Evolutionary conservation across 2,113 vertebrate species (phyloP).

Genomic region (Cranoglanis bouderius): DNA sequence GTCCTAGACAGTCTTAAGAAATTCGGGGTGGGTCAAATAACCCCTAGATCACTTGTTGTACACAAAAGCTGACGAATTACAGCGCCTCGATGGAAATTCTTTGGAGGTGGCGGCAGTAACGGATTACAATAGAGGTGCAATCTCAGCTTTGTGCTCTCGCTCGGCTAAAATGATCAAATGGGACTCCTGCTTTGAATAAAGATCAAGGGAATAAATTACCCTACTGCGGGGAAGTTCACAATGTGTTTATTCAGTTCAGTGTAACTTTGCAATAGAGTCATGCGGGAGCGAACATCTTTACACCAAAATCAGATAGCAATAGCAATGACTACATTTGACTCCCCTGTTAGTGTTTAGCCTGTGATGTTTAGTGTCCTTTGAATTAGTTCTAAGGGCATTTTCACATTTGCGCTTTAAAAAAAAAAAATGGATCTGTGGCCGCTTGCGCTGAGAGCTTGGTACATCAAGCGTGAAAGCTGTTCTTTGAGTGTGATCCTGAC

Average conservation of each 20-base stretch:
- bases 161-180: conserved; percentile 31
- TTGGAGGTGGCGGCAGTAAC: neutral
- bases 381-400: neutral
- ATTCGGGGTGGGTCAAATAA: conserved; percentile 26
- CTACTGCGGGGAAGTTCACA: neutral
- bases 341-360: neutral
- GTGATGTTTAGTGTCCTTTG: neutral
- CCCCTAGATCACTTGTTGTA: conserved; percentile 1
- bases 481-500: neutral
- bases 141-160: neutral
- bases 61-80: conserved; percentile 39
- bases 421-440: neutral
- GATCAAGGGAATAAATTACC: conserved; percentile 30
- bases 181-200: conserved; percentile 25
- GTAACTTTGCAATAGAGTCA: neutral
- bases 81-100: conserved; percentile 17
- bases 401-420: too few species aligned
- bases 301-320: neutral
- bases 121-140: conserved; percentile 16
- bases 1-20: conserved; percentile 17
- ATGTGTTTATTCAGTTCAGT: neutral
- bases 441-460: neutral
- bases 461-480: neutral
- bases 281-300: neutral
- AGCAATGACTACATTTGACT: neutral